These are phyloP conservation scores for Notiomystis cincta DNA, from an alignment of 2,113 vertebrate species.

Conservation along the genomic window DNA sequence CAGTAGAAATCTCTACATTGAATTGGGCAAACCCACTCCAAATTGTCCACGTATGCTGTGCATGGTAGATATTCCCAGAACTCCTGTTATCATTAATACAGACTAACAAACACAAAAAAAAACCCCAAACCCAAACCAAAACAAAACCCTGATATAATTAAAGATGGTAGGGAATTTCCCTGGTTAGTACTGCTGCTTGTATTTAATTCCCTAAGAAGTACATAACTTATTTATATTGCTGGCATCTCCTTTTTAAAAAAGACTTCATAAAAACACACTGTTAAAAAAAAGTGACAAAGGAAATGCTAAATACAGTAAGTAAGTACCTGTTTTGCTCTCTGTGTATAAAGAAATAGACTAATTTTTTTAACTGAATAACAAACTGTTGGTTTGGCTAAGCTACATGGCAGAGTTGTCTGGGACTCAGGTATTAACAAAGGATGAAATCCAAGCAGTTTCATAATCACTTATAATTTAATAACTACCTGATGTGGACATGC, in stretches of 20 bases:
- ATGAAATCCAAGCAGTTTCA: neutral
- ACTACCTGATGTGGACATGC: neutral
- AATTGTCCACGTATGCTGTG: neutral
- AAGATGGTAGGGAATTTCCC: neutral
- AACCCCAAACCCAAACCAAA: neutral
- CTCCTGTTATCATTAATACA: neutral
- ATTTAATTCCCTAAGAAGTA: neutral
- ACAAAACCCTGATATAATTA: rapidly evolving
- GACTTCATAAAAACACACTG: neutral
- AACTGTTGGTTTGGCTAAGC: neutral
- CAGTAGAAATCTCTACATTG: neutral
- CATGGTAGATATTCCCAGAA: neutral
- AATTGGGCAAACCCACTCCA: neutral
- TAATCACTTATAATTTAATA: neutral
- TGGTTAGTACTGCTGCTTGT: neutral
- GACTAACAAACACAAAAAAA: neutral
- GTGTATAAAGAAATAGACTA: neutral
- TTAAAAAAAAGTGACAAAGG: neutral
- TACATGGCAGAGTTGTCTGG: neutral
- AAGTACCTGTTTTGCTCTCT: neutral
- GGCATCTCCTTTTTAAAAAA: neutral
- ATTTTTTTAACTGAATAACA: neutral
- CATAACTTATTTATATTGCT: neutral
- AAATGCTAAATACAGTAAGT: neutral
- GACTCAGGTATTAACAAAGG: neutral